phyloP scores from a whole-genome alignment of 2,797 vertebrate species.

The Sciurus carolinensis region DNA sequence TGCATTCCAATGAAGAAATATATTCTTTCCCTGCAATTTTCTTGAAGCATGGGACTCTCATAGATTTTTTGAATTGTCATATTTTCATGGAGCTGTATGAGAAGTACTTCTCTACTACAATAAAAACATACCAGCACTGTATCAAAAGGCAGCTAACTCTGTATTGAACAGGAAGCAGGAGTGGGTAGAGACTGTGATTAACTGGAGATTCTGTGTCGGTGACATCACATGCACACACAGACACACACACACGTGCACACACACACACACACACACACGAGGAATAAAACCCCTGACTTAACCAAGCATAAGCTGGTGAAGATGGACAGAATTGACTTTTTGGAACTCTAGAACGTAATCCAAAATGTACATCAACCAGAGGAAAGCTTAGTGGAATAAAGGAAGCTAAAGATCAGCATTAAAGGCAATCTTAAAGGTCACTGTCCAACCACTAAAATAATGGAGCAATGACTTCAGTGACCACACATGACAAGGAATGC shows the following conservation, averaged over 20 bases:
- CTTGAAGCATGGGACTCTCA: neutral
- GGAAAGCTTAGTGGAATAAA: neutral
- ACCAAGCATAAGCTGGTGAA: neutral
- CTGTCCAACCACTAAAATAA: neutral
- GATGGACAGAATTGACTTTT: neutral
- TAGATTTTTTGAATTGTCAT: neutral
- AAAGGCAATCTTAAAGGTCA: neutral
- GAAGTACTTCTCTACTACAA: neutral
- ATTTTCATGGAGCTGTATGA: neutral
- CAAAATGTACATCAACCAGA: neutral
- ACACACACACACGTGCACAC: too few species aligned
- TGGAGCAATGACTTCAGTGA: neutral
- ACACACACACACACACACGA: neutral
- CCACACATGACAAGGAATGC: neutral
- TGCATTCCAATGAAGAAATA: neutral
- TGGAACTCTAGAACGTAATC: neutral
- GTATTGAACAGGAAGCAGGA: too few species aligned
- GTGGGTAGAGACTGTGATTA: neutral
- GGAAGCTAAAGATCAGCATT: neutral
- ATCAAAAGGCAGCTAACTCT: neutral
- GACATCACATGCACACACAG: neutral
- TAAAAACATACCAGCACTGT: neutral
- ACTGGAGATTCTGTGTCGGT: too few species aligned
- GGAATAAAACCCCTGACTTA: neutral
- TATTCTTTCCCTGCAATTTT: neutral